Conservation (phyloP, 2,797 vertebrate species). For the Nasua narica region DNA sequence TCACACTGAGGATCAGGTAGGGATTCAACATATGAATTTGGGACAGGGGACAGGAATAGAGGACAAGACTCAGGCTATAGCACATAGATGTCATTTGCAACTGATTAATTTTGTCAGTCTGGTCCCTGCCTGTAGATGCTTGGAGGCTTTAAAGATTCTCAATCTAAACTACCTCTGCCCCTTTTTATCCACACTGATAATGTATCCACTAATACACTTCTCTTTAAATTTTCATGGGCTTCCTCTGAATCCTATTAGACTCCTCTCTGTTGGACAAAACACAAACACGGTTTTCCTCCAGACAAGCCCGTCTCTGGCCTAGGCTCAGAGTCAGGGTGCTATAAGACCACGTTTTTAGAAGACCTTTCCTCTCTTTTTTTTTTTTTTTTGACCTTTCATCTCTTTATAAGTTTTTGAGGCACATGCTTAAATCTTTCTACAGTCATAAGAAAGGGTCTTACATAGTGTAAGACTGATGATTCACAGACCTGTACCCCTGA, state of each 20-base stretch:
- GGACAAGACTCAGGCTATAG: neutral
- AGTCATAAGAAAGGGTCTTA: neutral
- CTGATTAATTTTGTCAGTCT: neutral
- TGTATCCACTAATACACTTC: neutral
- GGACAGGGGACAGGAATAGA: fast-evolving
- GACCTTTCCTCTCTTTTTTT: neutral
- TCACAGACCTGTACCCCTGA: too few species aligned
- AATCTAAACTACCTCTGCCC: neutral
- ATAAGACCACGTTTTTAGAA: neutral
- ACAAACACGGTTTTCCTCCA: neutral
- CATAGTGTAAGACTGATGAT: too few species aligned
- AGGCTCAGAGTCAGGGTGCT: neutral
- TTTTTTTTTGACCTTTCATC: neutral
- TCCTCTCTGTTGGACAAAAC: neutral
- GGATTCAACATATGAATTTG: neutral
- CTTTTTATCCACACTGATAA: neutral
- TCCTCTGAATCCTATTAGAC: neutral
- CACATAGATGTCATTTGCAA: neutral
- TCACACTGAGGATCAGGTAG: neutral
- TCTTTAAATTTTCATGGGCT: neutral
- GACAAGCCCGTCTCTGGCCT: neutral
- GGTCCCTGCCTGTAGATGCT: neutral
- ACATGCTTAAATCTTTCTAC: neutral
- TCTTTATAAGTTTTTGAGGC: neutral
- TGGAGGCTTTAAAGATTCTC: neutral